These are phyloP conservation scores for Pseudorasbora parva DNA, from an alignment of 2,113 vertebrate species.

Conservation along the genomic window DNA sequence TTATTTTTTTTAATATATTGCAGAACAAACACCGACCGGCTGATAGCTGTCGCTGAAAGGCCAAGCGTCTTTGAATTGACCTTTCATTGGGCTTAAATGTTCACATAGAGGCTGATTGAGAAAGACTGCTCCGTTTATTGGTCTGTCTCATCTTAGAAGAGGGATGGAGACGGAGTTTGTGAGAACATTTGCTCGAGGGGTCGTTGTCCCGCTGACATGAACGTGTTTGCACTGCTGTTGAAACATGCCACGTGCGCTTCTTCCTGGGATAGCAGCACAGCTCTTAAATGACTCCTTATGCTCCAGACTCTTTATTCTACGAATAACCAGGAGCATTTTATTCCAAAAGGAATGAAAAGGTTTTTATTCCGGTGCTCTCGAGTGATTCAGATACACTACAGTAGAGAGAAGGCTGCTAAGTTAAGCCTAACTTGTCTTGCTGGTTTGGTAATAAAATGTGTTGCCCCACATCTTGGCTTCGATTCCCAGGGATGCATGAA, in stretches of 20 bases:
- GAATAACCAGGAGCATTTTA: slow-evolving; percentile 3
- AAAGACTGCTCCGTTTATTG: slow-evolving; percentile 17
- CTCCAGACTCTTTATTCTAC: background rate
- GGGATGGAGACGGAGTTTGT: slow-evolving; percentile 2
- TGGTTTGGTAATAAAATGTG: background rate
- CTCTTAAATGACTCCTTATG: slow-evolving; percentile 1
- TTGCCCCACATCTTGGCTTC: background rate
- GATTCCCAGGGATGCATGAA: background rate
- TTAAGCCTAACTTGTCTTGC: background rate
- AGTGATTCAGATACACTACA: background rate
- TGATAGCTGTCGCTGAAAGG: slow-evolving; percentile 27
- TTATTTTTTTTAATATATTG: background rate
- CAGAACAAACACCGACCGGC: background rate
- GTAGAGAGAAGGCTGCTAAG: background rate
- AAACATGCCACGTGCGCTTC: background rate
- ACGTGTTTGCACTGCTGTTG: background rate
- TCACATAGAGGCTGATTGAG: slow-evolving; percentile 16
- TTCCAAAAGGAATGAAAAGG: background rate
- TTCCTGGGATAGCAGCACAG: background rate
- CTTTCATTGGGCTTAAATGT: slow-evolving; percentile 31
- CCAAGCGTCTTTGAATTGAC: slow-evolving; percentile 36
- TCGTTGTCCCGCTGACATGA: background rate
- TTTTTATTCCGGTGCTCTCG: background rate
- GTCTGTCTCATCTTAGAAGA: slow-evolving; percentile 19
- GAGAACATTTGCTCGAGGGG: background rate